These are phyloP conservation scores for Achroia grisella DNA, from an alignment of 1,140 invertebrate genomes.

Conservation along the genomic window DNA sequence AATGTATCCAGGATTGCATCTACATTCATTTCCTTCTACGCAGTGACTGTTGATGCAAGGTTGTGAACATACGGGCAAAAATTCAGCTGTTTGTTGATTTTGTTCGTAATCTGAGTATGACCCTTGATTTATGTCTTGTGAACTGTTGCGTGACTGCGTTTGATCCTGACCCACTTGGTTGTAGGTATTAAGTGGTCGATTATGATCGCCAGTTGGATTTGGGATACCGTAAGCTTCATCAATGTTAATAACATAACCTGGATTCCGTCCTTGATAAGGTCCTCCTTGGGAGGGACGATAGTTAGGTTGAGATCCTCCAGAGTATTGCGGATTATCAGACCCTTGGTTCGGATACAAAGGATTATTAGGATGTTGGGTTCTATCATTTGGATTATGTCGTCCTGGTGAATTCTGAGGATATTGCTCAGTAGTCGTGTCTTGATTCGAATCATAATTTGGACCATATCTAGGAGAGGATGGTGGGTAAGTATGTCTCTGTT, in stretches of 20 bases:
- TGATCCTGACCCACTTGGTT: too few species aligned
- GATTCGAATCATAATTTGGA: too few species aligned
- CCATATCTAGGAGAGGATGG: too few species aligned
- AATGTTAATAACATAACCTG: too few species aligned
- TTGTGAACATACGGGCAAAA: conserved; percentile 1
- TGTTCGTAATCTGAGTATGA: not conserved
- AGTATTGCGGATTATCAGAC: not conserved
- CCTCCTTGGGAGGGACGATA: not conserved
- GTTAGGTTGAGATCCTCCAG: not conserved
- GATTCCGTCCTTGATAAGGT: too few species aligned
- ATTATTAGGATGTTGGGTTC: not conserved
- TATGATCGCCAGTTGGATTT: too few species aligned
- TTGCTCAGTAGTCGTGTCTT: too few species aligned
- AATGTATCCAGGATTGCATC: conserved; percentile 69
- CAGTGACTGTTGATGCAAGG: conserved; percentile 74
- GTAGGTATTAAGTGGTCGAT: too few species aligned
- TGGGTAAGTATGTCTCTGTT: too few species aligned
- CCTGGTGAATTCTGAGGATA: not conserved
- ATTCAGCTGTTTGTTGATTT: not conserved
- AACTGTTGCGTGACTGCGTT: too few species aligned
- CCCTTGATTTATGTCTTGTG: too few species aligned
- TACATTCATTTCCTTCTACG: conserved; percentile 65
- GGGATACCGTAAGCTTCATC: too few species aligned
- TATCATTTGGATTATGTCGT: not conserved
- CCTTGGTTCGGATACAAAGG: not conserved